A percentile compares a stretch with the other conserved stretches of the same genome.
These are phyloP conservation scores for Drosophila elegans DNA, from an alignment of 1,140 invertebrate species.

Conservation along the genomic window DNA sequence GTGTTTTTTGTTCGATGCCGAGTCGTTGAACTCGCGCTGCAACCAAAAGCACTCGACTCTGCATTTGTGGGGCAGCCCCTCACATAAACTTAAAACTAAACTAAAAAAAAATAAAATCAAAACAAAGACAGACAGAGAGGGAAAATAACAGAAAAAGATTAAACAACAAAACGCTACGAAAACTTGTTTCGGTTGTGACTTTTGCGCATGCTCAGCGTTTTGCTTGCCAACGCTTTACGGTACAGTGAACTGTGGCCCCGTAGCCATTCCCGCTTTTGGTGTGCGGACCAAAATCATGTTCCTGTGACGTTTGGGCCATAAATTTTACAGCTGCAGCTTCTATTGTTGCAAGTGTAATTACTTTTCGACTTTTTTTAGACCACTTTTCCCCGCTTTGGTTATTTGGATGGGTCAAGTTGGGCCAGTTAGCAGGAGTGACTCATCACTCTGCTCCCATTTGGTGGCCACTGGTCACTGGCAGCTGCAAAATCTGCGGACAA, in stretches of 20 bases:
- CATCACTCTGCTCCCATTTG: conserved; percentile 53
- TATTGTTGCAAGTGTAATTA: conserved; percentile 80
- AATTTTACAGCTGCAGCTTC: conserved; percentile 72
- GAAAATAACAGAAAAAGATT: conserved; percentile 45
- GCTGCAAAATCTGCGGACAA: conserved; percentile 64
- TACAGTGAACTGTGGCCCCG: conserved; percentile 70
- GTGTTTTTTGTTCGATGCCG: conserved; percentile 1
- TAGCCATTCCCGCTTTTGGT: conserved; percentile 3
- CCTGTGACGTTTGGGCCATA: conserved; percentile 77
- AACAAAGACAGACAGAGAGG: conserved; percentile 22
- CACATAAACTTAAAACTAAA: conserved; percentile 21
- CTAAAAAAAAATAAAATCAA: conserved; percentile 32
- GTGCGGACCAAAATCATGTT: conserved; percentile 59
- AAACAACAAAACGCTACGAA: conserved; percentile 54
- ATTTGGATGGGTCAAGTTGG: conserved; percentile 22
- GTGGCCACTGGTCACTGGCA: conserved; percentile 48
- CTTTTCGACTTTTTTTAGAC: conserved; percentile 44
- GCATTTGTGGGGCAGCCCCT: conserved; percentile 50
- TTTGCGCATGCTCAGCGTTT: conserved; percentile 79
- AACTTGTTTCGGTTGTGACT: conserved; percentile 74
- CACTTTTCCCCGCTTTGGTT: conserved; percentile 37
- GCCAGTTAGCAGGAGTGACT: conserved; percentile 60
- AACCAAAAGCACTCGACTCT: conserved; percentile 37
- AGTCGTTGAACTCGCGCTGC: conserved; percentile 54
- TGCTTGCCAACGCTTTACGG: conserved; percentile 71